Base-by-base conservation (phyloP, 2,113 vertebrate species). In the Syngnathoides biaculeatus region DNA sequence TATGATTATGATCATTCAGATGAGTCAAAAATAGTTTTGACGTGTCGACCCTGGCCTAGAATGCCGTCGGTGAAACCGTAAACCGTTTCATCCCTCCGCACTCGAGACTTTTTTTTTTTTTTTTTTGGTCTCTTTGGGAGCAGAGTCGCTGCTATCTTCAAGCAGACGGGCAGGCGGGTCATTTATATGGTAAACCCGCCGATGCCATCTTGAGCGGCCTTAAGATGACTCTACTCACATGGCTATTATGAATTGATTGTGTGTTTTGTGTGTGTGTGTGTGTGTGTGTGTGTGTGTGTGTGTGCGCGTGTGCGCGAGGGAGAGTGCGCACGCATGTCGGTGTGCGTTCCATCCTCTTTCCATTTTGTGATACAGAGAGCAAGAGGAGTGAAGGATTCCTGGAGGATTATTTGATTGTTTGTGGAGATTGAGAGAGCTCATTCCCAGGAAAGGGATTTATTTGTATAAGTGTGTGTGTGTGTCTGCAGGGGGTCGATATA, bases 381-480 rank as follows among this genome's bases (percentile, higher is more conserved):
- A 75, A 71, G 75, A 88, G 84, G 85, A 88, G 82, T 85, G 82
- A 86, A 88, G 84, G 87, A 85, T 89, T 90, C 87, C 84, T 86
- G 75, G 68, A 87, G 88, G 87, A 90, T 89, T 89, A 89, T 90
- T 86, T 89, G 86, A 89, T 91, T 89, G 86, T 88, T 89, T 85
- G 89, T 77, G 76, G 80, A 90, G 89, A 89, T 90, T 84, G 84
- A 84, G 86, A 81, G 81, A 88, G 80, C 83, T 87, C 84, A 87
- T 88, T 88, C 86, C 77, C 79, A 86, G 86, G 73, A 78, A 81
- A 71, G 72, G 84, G 87, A 88, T 86, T 89, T 87, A 78, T 85
- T 80, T 82, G 68, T 73, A 30, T 84, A 64, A 73, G 52, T 67
- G 72, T 63, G 57, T 61, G 39, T 39, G 52, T 72, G 30, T 53